Conservation (phyloP, 1,140 invertebrate species). For the Myzus persicae region DNA sequence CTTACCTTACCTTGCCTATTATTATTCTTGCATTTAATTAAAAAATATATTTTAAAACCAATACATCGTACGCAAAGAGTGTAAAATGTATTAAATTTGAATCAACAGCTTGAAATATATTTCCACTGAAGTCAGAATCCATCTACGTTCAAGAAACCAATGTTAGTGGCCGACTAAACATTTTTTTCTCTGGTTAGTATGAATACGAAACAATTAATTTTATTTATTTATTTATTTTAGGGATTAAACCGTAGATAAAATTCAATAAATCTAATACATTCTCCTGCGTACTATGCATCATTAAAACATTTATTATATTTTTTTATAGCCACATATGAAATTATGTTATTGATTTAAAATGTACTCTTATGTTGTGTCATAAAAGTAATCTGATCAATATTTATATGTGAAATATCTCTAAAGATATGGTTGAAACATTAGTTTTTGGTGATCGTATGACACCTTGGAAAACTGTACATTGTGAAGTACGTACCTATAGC, state of each 20-base stretch:
- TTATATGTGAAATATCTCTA: neutral
- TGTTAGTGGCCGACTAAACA: neutral
- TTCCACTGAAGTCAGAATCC: neutral
- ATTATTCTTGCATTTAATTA: neutral
- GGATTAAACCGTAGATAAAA: neutral
- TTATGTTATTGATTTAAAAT: neutral
- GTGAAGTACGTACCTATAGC: neutral
- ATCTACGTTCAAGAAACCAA: neutral
- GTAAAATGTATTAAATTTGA: neutral
- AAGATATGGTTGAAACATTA: neutral
- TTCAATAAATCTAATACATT: neutral
- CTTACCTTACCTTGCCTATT: neutral
- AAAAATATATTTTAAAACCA: neutral
- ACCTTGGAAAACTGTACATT: neutral
- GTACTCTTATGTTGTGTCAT: neutral
- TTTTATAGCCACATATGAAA: neutral
- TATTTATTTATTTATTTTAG: too few species aligned
- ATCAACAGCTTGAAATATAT: neutral
- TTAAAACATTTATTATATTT: neutral
- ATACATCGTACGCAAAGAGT: neutral
- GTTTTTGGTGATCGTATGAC: neutral
- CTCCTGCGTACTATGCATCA: neutral
- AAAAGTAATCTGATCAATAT: neutral
- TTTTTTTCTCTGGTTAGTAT: neutral
- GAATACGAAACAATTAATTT: neutral